Conservation (phyloP, 2,888 invertebrate genomes). For the Orgyia antiqua region DNA sequence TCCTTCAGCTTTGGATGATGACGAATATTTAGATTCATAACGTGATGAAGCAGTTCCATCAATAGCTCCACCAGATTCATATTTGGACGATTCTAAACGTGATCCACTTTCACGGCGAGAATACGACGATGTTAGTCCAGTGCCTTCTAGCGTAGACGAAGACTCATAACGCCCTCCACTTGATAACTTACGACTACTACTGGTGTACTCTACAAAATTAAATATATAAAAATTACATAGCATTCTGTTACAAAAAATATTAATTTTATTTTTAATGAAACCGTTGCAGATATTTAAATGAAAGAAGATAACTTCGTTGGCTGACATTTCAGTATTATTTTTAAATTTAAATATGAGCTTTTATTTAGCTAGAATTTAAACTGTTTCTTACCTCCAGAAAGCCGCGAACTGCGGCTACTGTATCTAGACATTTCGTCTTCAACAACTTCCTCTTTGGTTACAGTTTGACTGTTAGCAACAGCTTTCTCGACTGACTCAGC, state of each 20-base stretch:
- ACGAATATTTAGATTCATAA: constrained; percentile 60
- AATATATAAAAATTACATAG: too few species aligned
- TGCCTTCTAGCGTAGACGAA: constrained; percentile 48
- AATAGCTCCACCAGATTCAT: constrained; percentile 44
- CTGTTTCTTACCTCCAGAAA: constrained; percentile 74
- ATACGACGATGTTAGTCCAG: constrained; percentile 46
- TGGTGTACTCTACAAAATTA: constrained; percentile 62
- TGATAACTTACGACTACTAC: constrained; percentile 55
- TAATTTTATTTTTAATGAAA: too few species aligned
- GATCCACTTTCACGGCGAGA: constrained; percentile 64
- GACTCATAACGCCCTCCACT: constrained; percentile 61
- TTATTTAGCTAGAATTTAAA: too few species aligned
- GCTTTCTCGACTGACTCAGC: constrained; percentile 26
- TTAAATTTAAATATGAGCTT: too few species aligned
- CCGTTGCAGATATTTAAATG: too few species aligned
- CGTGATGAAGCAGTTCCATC: constrained; percentile 53
- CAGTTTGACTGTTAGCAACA: constrained; percentile 54
- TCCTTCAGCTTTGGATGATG: constrained; percentile 27
- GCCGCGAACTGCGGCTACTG: constrained; percentile 80
- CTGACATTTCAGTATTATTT: too few species aligned
- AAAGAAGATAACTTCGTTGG: too few species aligned
- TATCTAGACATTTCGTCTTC: constrained; percentile 78
- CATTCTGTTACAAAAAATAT: too few species aligned
- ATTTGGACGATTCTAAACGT: constrained; percentile 46
- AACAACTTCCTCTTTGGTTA: constrained; percentile 50